phyloP scores from a whole-genome alignment of 2,113 vertebrate genomes.

The Callionymus lyra region DNA sequence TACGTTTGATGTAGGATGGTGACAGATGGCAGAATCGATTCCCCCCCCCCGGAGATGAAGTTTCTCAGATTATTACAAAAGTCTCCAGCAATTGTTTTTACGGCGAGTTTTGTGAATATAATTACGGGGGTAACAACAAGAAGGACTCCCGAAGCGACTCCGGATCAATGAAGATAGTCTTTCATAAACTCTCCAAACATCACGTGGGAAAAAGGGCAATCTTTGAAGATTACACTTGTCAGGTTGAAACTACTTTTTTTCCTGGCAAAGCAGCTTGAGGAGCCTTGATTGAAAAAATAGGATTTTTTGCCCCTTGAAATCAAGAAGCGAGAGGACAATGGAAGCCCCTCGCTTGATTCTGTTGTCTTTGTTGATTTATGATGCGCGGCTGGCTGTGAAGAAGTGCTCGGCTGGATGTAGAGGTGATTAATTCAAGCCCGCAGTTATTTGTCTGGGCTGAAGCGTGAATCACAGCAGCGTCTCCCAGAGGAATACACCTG shows the following conservation, averaged over 20 bases:
- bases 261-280: constrained; percentile 8
- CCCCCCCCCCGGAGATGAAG: too few species aligned
- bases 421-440: constrained; percentile 14
- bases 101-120: too few species aligned
- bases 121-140: constrained; percentile 28
- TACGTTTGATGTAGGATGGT: too few species aligned
- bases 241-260: constrained; percentile 40
- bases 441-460: constrained; percentile 23
- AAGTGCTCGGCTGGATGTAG: constrained; percentile 5
- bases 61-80: too few species aligned
- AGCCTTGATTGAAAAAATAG: constrained; percentile 17
- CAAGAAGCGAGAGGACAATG: not conserved
- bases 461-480: constrained; percentile 4
- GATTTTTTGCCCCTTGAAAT: not conserved
- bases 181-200: constrained; percentile 44
- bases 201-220: constrained; percentile 34
- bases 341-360: not conserved
- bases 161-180: constrained; percentile 45
- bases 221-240: constrained; percentile 42
- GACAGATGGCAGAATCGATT: too few species aligned
- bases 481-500: constrained; percentile 5
- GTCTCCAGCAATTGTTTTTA: constrained; percentile 22
- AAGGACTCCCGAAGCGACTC: constrained; percentile 27
- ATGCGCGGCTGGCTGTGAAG: not conserved
- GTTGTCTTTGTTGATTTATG: constrained; percentile 2